phyloP scores from a whole-genome alignment of 2,113 vertebrate species.

The Rhabdomys dilectus region DNA sequence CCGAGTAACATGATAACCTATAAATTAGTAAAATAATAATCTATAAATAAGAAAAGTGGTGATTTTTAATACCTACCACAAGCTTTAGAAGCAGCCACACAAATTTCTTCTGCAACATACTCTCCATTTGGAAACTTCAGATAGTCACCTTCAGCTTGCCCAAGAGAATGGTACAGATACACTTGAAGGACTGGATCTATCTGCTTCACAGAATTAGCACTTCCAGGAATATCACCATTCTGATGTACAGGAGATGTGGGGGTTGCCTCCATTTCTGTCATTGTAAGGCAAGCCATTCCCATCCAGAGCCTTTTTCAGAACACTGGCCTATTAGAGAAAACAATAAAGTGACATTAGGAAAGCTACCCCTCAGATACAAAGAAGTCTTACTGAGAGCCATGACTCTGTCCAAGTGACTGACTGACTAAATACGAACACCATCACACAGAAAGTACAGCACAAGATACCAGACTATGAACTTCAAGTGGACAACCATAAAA shows the following conservation, averaged over 20 bases:
- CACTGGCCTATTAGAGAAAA: constrained; percentile 78
- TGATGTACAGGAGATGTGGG: constrained; percentile 80
- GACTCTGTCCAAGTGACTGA: background rate
- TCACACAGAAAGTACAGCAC: background rate
- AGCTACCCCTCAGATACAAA: constrained; percentile 7
- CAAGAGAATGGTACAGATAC: constrained; percentile 91
- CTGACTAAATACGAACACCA: background rate
- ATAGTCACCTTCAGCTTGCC: constrained; percentile 81
- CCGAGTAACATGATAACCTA: constrained; percentile 18
- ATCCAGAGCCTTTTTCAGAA: constrained; percentile 79
- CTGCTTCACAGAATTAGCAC: constrained; percentile 83
- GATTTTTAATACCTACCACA: constrained; percentile 90
- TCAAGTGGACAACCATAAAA: constrained; percentile 10
- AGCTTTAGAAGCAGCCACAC: constrained; percentile 92
- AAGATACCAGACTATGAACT: constrained; percentile 3
- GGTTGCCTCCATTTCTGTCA: constrained; percentile 91
- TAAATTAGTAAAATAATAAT: constrained; percentile 8
- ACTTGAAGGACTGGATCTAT: constrained; percentile 88
- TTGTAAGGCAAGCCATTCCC: constrained; percentile 92
- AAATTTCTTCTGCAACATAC: constrained; percentile 95
- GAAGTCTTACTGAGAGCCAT: background rate
- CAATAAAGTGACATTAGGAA: background rate
- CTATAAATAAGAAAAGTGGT: constrained; percentile 6
- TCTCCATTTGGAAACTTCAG: constrained; percentile 92
- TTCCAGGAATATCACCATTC: constrained; percentile 87